Conservation (phyloP, 2,797 vertebrate genomes). For the Gobionotothen gibberifrons region DNA sequence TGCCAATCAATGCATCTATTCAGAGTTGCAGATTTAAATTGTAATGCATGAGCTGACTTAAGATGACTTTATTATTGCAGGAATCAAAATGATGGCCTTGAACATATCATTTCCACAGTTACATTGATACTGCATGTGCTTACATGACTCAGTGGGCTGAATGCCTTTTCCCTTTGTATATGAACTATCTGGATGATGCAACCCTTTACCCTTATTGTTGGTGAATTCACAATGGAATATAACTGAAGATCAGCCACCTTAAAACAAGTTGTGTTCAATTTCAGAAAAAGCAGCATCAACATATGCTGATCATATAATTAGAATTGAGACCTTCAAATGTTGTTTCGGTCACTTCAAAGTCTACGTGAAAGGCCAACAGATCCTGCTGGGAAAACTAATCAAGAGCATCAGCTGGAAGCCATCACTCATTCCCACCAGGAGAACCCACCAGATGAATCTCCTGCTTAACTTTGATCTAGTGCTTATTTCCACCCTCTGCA, state of each 20-base stretch:
- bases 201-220: not conserved
- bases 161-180: not conserved
- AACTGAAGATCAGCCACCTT: not conserved
- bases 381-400: constrained; percentile 47
- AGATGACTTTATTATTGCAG: not conserved
- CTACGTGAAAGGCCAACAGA: constrained; percentile 7
- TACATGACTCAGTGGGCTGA: not conserved
- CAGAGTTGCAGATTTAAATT: not conserved
- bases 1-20: not conserved
- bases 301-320: not conserved
- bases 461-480: constrained; percentile 62
- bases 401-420: constrained; percentile 52
- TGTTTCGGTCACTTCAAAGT: constrained; percentile 3
- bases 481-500: constrained; percentile 38
- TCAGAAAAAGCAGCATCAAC: not conserved
- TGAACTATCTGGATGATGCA: not conserved
- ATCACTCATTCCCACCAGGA: constrained; percentile 48
- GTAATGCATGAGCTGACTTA: not conserved
- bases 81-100: not conserved
- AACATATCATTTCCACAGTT: not conserved
- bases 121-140: not conserved
- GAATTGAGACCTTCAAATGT: constrained; percentile 10
- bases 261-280: not conserved
- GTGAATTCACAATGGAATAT: not conserved
- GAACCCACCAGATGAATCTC: constrained; percentile 49